phyloP scores from a whole-genome alignment of 2,888 invertebrate species.

The Achlya flavicornis region DNA sequence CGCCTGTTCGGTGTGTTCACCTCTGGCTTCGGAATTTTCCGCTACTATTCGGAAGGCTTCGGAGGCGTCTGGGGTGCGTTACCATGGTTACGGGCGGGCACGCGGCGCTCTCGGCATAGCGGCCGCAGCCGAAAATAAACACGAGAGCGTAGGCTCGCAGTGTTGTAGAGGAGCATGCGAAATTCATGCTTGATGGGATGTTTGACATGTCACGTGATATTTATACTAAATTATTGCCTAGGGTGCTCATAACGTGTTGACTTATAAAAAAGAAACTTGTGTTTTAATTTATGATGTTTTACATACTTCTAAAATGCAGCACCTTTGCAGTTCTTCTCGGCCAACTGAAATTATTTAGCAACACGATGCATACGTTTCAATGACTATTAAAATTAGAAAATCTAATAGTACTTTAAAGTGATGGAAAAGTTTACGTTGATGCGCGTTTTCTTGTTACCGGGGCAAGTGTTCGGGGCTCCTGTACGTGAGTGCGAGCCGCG shows the following conservation, averaged over 20 bases:
- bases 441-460: neutral
- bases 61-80: conserved; percentile 75
- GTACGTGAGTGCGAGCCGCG: conserved; percentile 16
- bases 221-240: conserved; percentile 19
- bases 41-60: conserved; percentile 51
- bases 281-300: too few species aligned
- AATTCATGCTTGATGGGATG: conserved; percentile 30
- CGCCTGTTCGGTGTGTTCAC: conserved; percentile 28
- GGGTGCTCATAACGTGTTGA: too few species aligned
- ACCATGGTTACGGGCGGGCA: conserved; percentile 69
- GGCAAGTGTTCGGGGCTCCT: neutral
- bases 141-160: conserved; percentile 56
- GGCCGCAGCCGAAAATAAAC: conserved; percentile 77
- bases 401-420: too few species aligned
- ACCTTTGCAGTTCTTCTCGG: too few species aligned
- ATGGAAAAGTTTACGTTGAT: too few species aligned
- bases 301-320: too few species aligned
- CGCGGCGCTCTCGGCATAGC: conserved; percentile 63
- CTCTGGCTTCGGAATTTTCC: conserved; percentile 47
- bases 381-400: too few species aligned
- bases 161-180: conserved; percentile 42
- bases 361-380: too few species aligned
- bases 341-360: too few species aligned
- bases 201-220: conserved; percentile 32
- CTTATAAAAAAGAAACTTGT: too few species aligned